Percentiles rank a stretch among this genome's conserved stretches.
Conservation (phyloP, 64 coral and sea anemone species). For the Pachyseris speciosa region DNA sequence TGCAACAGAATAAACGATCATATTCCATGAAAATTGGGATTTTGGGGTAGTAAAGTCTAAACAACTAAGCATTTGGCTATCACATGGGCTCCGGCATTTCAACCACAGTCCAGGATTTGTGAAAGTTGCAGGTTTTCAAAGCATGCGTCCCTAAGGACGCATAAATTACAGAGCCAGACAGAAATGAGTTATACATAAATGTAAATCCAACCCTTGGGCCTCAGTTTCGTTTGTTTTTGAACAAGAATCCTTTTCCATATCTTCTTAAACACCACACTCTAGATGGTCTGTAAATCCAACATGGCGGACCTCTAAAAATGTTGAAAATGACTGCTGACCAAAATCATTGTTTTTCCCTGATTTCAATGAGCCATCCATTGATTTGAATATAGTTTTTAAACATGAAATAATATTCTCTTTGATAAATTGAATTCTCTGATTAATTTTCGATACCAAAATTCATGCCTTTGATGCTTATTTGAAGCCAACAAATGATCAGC, state of each 20-base stretch:
- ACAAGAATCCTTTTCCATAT: conserved; percentile 34
- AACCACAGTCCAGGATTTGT: no score
- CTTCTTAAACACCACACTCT: conserved; percentile 41
- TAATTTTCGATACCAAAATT: not conserved
- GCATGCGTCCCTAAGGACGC: no score
- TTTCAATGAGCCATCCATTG: not conserved
- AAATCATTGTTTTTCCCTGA: not conserved
- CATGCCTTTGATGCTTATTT: not conserved
- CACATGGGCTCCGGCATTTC: no score
- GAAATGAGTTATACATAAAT: conserved; percentile 61
- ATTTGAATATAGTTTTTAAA: not conserved
- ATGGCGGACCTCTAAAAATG: conserved; percentile 46
- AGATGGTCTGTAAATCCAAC: conserved; percentile 52
- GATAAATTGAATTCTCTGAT: not conserved
- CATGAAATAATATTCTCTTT: not conserved
- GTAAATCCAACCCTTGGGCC: conserved; percentile 27
- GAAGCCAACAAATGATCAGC: not conserved
- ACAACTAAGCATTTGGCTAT: no score
- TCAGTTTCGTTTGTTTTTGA: conserved; percentile 24
- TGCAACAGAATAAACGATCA: no score
- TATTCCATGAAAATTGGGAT: no score
- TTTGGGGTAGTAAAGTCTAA: no score
- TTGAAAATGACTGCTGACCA: conserved; percentile 38
- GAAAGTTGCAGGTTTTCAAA: no score
- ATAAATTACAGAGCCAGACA: no score